These are phyloP conservation scores for Bombus picipes DNA, from an alignment of 1,140 invertebrate genomes.

Conservation along the genomic window DNA sequence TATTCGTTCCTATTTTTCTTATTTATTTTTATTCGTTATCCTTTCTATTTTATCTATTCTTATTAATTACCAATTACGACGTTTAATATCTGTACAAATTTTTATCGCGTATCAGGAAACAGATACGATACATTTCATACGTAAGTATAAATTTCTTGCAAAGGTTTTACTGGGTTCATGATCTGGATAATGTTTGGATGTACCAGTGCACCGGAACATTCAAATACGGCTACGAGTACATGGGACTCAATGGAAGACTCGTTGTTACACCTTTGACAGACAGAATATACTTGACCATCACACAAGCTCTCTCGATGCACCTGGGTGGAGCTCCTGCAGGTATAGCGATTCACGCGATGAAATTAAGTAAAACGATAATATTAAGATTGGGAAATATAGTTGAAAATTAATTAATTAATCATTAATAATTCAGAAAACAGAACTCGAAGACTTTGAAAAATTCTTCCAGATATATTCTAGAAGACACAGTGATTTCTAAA, in stretches of 20 bases:
- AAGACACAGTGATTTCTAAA: too few species aligned
- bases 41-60: background rate
- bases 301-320: constrained; percentile 94
- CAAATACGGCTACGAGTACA: constrained; percentile 96
- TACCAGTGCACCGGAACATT: constrained; percentile 93
- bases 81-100: too few species aligned
- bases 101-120: too few species aligned
- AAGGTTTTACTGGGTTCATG: constrained; percentile 94
- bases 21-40: background rate
- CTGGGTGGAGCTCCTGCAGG: constrained; percentile 93
- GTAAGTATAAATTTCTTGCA: background rate
- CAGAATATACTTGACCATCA: constrained; percentile 95
- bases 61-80: too few species aligned
- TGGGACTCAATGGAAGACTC: constrained; percentile 94
- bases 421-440: too few species aligned
- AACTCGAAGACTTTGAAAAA: too few species aligned
- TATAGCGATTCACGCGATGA: constrained; percentile 40
- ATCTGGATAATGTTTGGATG: constrained; percentile 91
- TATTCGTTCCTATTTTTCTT: background rate
- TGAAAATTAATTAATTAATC: too few species aligned
- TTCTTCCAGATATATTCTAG: too few species aligned
- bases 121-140: background rate
- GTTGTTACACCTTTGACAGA: constrained; percentile 96
- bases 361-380: too few species aligned
- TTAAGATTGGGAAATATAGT: too few species aligned